A percentile compares a stretch with the other conserved stretches of the same genome.
Evolutionary conservation across 2,797 vertebrate species (phyloP).

Genomic region (Leptatherina wallacei): DNA sequence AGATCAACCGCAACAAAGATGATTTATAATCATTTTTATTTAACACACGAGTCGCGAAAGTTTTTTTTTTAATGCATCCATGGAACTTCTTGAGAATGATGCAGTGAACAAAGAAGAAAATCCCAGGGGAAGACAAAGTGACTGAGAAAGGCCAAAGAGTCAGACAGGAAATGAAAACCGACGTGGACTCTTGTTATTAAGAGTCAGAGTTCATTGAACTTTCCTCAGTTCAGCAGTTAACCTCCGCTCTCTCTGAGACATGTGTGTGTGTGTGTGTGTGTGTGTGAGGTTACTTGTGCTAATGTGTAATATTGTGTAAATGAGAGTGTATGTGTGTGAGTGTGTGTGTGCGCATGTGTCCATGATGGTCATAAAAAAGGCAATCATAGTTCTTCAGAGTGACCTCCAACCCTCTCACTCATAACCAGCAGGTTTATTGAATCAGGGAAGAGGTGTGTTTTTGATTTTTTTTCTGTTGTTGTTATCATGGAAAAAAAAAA

Average conservation of each 20-base stretch:
- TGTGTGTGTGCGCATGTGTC: conserved; percentile 1
- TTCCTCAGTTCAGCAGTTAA: conserved; percentile 53
- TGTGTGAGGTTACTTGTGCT: not conserved
- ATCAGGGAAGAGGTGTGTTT: not conserved
- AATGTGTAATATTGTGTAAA: conserved; percentile 27
- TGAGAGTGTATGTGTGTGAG: conserved; percentile 16
- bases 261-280: conserved; percentile 2
- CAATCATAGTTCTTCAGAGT: conserved; percentile 14
- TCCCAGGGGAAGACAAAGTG: conserved; percentile 14
- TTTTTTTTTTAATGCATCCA: not conserved
- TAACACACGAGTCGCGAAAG: no score
- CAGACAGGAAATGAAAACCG: conserved; percentile 64
- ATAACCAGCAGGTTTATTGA: no score
- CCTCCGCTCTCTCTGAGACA: conserved; percentile 36
- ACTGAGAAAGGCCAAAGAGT: conserved; percentile 56
- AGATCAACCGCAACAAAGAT: not conserved
- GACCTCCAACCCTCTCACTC: conserved; percentile 1
- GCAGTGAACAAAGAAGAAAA: conserved; percentile 9
- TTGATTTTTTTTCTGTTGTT: no score
- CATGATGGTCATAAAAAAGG: conserved; percentile 5
- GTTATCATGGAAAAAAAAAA: no score
- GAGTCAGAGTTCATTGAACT: conserved; percentile 67
- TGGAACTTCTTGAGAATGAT: not conserved
- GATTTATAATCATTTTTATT: no score
- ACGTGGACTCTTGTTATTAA: conserved; percentile 67